Conservation (phyloP, 1,140 invertebrate species). For the Papilio aristodemus region DNA sequence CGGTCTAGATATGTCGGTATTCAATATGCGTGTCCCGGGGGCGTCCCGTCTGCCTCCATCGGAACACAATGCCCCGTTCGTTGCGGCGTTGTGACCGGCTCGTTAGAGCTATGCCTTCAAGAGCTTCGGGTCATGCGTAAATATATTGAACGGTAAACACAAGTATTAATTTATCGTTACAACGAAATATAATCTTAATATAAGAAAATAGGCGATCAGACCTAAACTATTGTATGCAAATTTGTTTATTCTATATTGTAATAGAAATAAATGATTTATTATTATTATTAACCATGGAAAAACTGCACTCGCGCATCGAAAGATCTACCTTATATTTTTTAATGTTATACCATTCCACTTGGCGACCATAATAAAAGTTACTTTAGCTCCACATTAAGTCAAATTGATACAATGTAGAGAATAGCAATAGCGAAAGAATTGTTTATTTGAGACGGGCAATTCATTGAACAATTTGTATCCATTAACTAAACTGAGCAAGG, state of each 20-base stretch:
- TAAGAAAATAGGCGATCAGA: too few relatives aligned
- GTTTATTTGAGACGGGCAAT: constrained; percentile 46
- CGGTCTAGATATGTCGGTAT: constrained; percentile 32
- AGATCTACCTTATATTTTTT: too few relatives aligned
- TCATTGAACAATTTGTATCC: constrained; percentile 68
- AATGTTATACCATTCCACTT: not conserved
- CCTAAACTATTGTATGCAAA: too few relatives aligned
- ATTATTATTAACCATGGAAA: too few relatives aligned
- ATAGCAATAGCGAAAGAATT: constrained; percentile 10
- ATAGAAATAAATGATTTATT: too few relatives aligned
- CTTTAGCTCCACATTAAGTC: constrained; percentile 16
- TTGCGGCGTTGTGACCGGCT: not conserved
- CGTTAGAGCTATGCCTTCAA: constrained; percentile 15
- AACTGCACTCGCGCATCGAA: too few relatives aligned
- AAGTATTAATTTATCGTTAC: constrained; percentile 10
- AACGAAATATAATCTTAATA: not conserved
- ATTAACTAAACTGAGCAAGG: constrained; percentile 65
- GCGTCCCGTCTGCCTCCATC: constrained; percentile 13
- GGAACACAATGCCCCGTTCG: constrained; percentile 11
- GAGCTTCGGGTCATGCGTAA: constrained; percentile 22
- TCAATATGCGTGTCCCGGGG: constrained; percentile 30
- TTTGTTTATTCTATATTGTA: too few relatives aligned
- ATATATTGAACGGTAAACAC: constrained; percentile 12
- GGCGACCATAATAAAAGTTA: not conserved
- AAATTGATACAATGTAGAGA: constrained; percentile 14